Base-by-base conservation (phyloP, 2,113 vertebrate genomes). In the Xiphophorus hellerii region DNA sequence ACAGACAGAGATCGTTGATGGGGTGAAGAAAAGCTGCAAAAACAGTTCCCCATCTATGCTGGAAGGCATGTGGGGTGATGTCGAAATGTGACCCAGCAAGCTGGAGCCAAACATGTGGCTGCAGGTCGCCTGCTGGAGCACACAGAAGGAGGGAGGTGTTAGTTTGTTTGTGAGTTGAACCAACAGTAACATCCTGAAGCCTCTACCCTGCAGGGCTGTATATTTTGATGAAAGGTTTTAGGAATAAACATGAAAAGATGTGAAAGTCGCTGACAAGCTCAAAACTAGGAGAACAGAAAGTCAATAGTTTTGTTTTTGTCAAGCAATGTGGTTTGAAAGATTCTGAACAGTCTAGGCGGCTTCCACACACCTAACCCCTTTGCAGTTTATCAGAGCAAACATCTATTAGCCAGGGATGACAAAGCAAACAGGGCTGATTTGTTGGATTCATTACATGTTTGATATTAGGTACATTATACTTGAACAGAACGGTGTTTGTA, bases 31-130 rank as follows among this genome's bases (percentile, higher is more conserved):
- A 42, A 12, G 62, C 73, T 64, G 74, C 69, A 75, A 44, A 68
- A 61, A 62, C 48, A 70, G 42, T 37, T 63, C 62, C 62, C 62
- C n/a, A 61, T 70, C 70, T 69, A 60, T 25, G 15, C 74, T 29
- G 67, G 61, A 63, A 70, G 68, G 30, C 68, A 77, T 77, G 17
- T 39, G 82, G 51, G 80, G 75, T 25, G 66, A 83, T 76, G 77
- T 69, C 77, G 86, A 90, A 92, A 93, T 66, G 66, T 11, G 69
- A 92, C 70, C 78, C 15, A 17, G 71, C 75, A 65, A 65, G 72
- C 68, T 58, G 74, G 22, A 62, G 69, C 31, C 13, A 25, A 76
- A 80, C 85, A 71, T 86, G 85, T 89, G 82, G 77, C 73, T 77
- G 83, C 85, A 87, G 66, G 90, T 87, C 37, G 37, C 25, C 30